Evolutionary conservation across 2,113 vertebrate species (phyloP).

Genomic region (Hydrochoerus hydrochaeris): DNA sequence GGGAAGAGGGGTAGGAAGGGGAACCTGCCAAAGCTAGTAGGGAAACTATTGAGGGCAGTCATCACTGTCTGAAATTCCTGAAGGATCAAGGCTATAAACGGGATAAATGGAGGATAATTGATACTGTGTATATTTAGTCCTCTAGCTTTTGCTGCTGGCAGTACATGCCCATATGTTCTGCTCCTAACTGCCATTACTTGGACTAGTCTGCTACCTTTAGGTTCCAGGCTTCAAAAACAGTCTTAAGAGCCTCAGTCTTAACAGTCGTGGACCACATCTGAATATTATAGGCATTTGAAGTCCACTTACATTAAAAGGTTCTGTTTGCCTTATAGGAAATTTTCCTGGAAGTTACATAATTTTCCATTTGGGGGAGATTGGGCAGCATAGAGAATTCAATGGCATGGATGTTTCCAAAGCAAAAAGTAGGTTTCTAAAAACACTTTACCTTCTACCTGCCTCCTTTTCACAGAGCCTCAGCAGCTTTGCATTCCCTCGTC

Average conservation of each 20-base stretch:
- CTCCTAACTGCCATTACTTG: background rate
- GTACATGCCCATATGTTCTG: background rate
- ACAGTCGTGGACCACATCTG: background rate
- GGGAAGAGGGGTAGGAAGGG: background rate
- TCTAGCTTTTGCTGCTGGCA: background rate
- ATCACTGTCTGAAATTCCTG: background rate
- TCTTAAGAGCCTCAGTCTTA: background rate
- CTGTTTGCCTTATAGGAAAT: background rate
- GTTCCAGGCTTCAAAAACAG: background rate
- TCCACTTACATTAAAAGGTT: slow-evolving; percentile 15
- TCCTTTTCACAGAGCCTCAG: slow-evolving; percentile 64
- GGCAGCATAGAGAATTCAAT: background rate
- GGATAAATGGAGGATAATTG: background rate
- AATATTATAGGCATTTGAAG: slow-evolving; percentile 37
- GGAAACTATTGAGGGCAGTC: background rate
- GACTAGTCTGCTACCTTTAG: background rate
- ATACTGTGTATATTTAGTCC: background rate
- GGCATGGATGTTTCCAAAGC: slow-evolving; percentile 6
- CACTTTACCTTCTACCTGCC: background rate
- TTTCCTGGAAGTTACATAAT: background rate
- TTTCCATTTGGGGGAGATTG: background rate
- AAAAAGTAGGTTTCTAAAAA: background rate
- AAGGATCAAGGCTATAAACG: background rate
- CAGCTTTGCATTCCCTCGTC: slow-evolving; percentile 16
- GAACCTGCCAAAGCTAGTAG: slow-evolving; percentile 36